Base-by-base conservation (phyloP, 2,797 vertebrate species). In the Lepidocolaptes lacrymiger region DNA sequence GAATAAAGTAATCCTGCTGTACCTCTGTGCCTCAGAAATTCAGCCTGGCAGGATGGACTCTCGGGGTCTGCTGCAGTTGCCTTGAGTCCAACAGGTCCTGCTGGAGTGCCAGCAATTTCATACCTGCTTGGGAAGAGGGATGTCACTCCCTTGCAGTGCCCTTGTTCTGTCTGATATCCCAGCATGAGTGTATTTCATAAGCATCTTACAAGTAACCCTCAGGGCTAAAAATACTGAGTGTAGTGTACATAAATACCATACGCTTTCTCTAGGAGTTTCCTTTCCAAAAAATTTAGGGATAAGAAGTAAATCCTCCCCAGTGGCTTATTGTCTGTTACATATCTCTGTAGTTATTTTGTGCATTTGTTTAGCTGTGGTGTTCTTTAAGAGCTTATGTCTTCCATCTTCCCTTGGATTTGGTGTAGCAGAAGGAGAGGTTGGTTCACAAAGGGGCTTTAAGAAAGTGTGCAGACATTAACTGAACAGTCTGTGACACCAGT, bases 221-320 rank as follows among this genome's bases (percentile, higher is more conserved):
- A 37, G 74, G 90, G 77, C 88, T 91, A 72, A 91, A 91, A 92
- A 77, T 78, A 88, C 69, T 61, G 49, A 20, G 14, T 78, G 62
- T 81, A 67, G 76, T 62, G 27, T 89, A 86, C 74, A 39, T 83
- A 92, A 95, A 92, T 88, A 72, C 73, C 39, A 24, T 48, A 51
- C 4, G 34, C 82, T 91, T 92, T 84, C 83, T 77, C 66, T 51
- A 66, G 73, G 79, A 28, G 51, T 71, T 88, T 83, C 17, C 63
- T 89, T 89, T 91, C 85, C 89, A 88, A 74, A 93, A 84, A 72
- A 69, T 63, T 44, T 73, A 56, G 64, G 72, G 76, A 78, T 77
- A 84, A 94, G 77, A 66, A 94, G 72, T 48, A 91, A 93, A 88
- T 84, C 88, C 52, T 95, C 76, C 84, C 85, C 28, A 24, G 59